Evolutionary conservation across 2,113 vertebrate species (phyloP).

Genomic region (Taurulus bubalis): DNA sequence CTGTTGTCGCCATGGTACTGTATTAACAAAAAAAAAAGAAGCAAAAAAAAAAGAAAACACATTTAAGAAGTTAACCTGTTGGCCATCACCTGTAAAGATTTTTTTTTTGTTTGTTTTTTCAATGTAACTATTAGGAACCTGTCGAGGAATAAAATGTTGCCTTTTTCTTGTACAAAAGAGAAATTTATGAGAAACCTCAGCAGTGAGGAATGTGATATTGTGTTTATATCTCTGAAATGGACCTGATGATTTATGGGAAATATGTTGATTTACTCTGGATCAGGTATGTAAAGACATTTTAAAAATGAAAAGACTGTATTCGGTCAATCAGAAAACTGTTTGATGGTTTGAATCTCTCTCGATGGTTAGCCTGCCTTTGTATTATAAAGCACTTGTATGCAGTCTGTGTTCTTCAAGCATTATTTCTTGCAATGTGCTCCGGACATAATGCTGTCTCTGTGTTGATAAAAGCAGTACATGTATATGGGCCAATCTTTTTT

Average conservation of each 20-base stretch:
- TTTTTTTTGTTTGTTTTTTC: conserved; percentile 53
- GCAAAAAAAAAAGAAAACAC: conserved; percentile 39
- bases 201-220: conserved; percentile 94
- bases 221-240: conserved; percentile 98
- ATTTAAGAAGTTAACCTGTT: conserved; percentile 81
- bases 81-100: conserved; percentile 92
- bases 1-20: conserved; percentile 96
- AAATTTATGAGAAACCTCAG: conserved; percentile 96
- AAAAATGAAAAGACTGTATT: conserved; percentile 87
- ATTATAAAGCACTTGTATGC: conserved; percentile 93
- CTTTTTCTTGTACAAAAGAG: conserved; percentile 99
- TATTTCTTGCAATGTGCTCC: conserved; percentile 91
- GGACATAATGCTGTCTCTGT: conserved; percentile 92
- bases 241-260: conserved; percentile 93
- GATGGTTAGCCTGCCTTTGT: conserved; percentile 93
- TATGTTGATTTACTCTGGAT: conserved; percentile 97
- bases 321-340: conserved; percentile 89
- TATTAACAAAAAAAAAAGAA: conserved; percentile 79
- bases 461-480: conserved; percentile 95
- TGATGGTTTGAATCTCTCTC: conserved; percentile 87
- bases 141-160: conserved; percentile 91
- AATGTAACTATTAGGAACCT: conserved; percentile 94
- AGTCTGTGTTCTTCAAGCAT: conserved; percentile 91
- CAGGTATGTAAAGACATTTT: conserved; percentile 98
- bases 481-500: conserved; percentile 96